These are phyloP conservation scores for Eucriotettix oculatus DNA, from an alignment of 2,888 invertebrate species.

Conservation along the genomic window DNA sequence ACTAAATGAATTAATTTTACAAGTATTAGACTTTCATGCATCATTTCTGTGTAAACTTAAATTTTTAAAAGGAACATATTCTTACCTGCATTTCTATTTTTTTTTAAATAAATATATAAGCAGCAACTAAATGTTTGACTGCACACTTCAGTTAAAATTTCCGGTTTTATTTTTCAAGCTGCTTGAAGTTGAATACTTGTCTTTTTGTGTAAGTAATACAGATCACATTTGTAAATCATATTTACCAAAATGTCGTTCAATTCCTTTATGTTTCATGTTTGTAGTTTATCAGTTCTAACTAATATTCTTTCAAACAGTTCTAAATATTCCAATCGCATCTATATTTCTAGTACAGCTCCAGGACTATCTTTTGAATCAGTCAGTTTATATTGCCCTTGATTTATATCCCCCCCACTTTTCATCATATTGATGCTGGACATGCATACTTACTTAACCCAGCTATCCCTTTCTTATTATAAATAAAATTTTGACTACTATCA, in stretches of 20 bases:
- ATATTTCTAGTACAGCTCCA: background rate
- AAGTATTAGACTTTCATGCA: no score
- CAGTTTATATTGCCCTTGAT: background rate
- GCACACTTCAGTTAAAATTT: background rate
- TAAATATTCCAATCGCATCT: background rate
- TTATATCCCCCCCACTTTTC: background rate
- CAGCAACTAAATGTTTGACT: no score
- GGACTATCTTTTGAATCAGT: background rate
- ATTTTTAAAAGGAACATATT: no score
- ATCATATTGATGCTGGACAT: background rate
- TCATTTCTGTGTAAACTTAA: no score
- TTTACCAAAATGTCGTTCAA: background rate
- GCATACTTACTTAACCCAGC: background rate
- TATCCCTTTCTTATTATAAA: background rate
- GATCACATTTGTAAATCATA: constrained; percentile 4
- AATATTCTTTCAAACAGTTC: background rate
- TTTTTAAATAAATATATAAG: no score
- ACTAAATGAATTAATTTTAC: no score
- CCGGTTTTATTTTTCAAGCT: constrained; percentile 36
- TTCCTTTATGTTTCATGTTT: background rate
- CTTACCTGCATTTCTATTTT: no score
- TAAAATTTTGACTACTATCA: no score
- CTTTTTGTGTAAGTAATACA: constrained; percentile 27
- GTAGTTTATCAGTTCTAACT: background rate
- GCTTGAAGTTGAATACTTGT: constrained; percentile 45